phyloP scores from a whole-genome alignment of 2,113 vertebrate species.

The Hassar affinis region DNA sequence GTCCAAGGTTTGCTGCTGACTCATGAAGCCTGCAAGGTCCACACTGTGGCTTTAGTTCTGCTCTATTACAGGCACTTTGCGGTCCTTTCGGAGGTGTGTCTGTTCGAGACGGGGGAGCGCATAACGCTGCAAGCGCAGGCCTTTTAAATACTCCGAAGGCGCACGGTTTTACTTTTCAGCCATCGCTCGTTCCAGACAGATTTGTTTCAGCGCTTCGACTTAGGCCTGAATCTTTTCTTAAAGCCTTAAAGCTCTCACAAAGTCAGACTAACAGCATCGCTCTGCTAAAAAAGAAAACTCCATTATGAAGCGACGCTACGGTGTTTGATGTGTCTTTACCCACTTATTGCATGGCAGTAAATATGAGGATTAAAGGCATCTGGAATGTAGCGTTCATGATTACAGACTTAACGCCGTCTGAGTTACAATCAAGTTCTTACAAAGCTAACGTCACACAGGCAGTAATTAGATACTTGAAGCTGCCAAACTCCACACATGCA shows the following conservation, averaged over 20 bases:
- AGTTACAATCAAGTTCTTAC: slow-evolving; percentile 64
- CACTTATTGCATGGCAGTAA: slow-evolving; percentile 48
- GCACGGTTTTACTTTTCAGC: neutral
- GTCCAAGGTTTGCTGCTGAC: slow-evolving; percentile 55
- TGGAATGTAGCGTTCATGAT: slow-evolving; percentile 65
- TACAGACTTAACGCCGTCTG: slow-evolving; percentile 65
- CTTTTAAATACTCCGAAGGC: neutral
- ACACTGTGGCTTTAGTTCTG: slow-evolving; percentile 24
- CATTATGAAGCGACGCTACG: neutral
- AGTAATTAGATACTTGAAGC: slow-evolving; percentile 68
- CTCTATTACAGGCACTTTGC: slow-evolving; percentile 37
- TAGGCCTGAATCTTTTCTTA: neutral
- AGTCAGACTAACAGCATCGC: neutral
- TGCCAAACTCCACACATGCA: slow-evolving; percentile 61
- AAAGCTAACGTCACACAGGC: slow-evolving; percentile 59
- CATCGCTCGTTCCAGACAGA: neutral
- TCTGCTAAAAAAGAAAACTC: neutral
- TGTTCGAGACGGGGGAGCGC: neutral
- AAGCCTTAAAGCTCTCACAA: slow-evolving; percentile 11
- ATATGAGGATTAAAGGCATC: slow-evolving; percentile 49
- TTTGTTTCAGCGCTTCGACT: slow-evolving; percentile 1
- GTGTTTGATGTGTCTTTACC: slow-evolving; percentile 33
- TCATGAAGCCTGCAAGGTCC: slow-evolving; percentile 34
- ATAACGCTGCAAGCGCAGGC: slow-evolving; percentile 10
- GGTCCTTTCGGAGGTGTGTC: slow-evolving; percentile 26